Evolutionary conservation across 2,888 invertebrate species (phyloP), one percentile per base, ranked within the genome.

Genomic region (Liodrosophila aerea): DNA sequence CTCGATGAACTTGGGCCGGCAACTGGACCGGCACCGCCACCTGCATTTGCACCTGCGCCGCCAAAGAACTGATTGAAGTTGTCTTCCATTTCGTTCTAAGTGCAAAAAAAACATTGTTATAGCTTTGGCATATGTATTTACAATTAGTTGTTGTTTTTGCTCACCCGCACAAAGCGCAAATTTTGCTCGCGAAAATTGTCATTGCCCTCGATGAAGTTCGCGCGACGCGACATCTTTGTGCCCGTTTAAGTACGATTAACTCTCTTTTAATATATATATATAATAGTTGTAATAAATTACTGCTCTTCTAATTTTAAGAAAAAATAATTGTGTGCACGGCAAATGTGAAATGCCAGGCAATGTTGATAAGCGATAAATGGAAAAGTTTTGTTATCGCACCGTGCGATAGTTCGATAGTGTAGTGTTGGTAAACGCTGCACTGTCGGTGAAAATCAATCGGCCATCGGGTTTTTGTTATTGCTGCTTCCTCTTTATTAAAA

Each of bases 181-280:
- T 92, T 93, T 45, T 91, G 92, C 56, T 92, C 93, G 83, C 93
- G 90, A 54, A 93, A 91, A 37, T 91, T 90, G 4, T 92, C 92
- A 86, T 94, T 93, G 16, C 93, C 89, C 54, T 94, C 93, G n/a
- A 94, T 90, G 56, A 91, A 91, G 84, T 92, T 91, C 2, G 51
- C 47, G 18, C 66, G 70, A 9, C 64, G 70, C 12, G 85, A 59
- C 87, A 87, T 87, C 40, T 39, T 78, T 43, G 2, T 9, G 13
- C 7, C 22, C 22, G n/a, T n/a, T n/a, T n/a, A n/a, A 2, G 1
- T 33, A 36, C 11, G 11, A 3, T 13, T 29, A 2, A 1, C 29
- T 7, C 4, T 12, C 11, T 1, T 33, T 51, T 8, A 22, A 8
- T 9, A 12, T 12, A 7, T 9, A 45, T 8, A 4, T n/a, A 34